Percentiles rank a stretch among this genome's conserved stretches.
Conservation (phyloP, 2,888 invertebrate genomes). For the Amphipoea lucens region DNA sequence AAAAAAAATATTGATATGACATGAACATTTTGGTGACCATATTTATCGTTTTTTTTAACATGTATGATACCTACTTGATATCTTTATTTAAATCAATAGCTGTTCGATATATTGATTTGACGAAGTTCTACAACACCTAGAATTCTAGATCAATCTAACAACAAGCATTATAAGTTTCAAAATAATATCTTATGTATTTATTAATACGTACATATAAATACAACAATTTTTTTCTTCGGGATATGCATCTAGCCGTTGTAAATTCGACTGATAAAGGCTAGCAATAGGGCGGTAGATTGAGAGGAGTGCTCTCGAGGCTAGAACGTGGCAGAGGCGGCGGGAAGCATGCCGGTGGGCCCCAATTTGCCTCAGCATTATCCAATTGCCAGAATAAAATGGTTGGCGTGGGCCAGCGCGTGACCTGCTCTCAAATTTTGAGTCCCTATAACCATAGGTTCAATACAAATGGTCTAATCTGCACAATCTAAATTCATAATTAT, state of each 20-base stretch:
- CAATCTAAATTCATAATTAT: not conserved
- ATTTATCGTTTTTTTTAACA: not conserved
- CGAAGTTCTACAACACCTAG: not conserved
- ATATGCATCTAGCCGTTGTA: constrained; percentile 37
- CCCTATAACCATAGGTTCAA: constrained; percentile 32
- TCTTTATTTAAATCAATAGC: not conserved
- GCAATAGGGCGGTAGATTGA: constrained; percentile 73
- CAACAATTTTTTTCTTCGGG: not conserved
- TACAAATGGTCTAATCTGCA: constrained; percentile 11
- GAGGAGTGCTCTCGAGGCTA: constrained; percentile 86
- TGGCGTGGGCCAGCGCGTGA: constrained; percentile 89
- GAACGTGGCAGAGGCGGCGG: constrained; percentile 79
- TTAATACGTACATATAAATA: not conserved
- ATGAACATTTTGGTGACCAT: not conserved
- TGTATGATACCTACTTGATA: not conserved
- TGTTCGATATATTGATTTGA: not conserved
- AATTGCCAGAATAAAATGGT: constrained; percentile 88
- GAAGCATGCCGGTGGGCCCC: constrained; percentile 86
- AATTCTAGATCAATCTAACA: not conserved
- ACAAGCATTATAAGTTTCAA: not conserved
- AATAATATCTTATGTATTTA: not conserved
- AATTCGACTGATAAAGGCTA: constrained; percentile 81
- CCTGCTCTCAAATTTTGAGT: constrained; percentile 80
- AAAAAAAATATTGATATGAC: not conserved
- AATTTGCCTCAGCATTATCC: constrained; percentile 87